Percentiles rank a stretch among this genome's conserved stretches.
Evolutionary conservation across 2,113 vertebrate genomes (phyloP).

Genomic region (Poeciliopsis turrubarensis): DNA sequence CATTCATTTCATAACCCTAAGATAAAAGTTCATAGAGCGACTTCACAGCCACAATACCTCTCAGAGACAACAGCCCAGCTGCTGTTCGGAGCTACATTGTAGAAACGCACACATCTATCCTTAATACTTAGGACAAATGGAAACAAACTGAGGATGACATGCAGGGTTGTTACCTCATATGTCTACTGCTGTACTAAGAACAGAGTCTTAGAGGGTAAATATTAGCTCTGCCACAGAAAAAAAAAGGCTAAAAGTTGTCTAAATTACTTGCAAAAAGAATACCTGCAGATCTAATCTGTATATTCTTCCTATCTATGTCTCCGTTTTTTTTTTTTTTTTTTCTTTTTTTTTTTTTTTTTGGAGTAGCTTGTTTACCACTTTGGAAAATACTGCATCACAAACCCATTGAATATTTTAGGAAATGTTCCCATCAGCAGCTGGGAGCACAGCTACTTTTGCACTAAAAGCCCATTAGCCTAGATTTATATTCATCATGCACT

Average conservation of each 20-base stretch:
- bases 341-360: not conserved
- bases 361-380: slow-evolving; percentile 37
- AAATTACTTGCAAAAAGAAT: slow-evolving; percentile 44
- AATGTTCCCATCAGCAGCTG: slow-evolving; percentile 42
- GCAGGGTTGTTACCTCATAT: slow-evolving; percentile 53
- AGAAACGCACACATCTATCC: slow-evolving; percentile 37
- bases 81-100: slow-evolving; percentile 41
- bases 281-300: slow-evolving; percentile 37
- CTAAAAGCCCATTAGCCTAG: slow-evolving; percentile 47
- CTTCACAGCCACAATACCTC: slow-evolving; percentile 1
- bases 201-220: slow-evolving; percentile 43
- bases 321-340: not conserved
- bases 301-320: slow-evolving; percentile 31
- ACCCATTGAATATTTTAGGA: slow-evolving; percentile 33
- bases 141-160: slow-evolving; percentile 62
- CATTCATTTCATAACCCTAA: slow-evolving; percentile 55
- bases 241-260: slow-evolving; percentile 37
- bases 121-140: slow-evolving; percentile 41
- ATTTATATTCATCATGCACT: slow-evolving; percentile 65
- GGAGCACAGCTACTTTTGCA: slow-evolving; percentile 42
- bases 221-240: slow-evolving; percentile 60
- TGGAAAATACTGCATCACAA: slow-evolving; percentile 52
- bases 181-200: slow-evolving; percentile 37
- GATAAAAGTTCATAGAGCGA: slow-evolving; percentile 21
- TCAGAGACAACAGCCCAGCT: slow-evolving; percentile 14